Conservation (phyloP, 64 coral and sea anemone species). For the Stichodactyla mertensii region DNA sequence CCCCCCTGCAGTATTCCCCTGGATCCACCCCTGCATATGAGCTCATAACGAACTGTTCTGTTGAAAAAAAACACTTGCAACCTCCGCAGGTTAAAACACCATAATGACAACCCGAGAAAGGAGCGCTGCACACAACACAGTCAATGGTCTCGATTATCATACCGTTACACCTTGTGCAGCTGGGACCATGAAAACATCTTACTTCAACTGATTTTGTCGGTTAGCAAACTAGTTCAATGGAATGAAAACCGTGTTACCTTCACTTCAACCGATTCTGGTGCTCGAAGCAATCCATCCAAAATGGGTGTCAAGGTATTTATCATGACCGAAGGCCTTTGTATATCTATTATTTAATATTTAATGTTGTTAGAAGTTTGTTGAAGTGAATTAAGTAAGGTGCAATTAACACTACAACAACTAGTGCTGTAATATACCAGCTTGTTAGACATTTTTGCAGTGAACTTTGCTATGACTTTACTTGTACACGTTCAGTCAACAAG, state of each 20-base stretch:
- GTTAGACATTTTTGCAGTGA: neutral
- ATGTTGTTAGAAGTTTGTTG: neutral
- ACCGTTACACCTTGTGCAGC: constrained; percentile 58
- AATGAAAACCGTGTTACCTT: constrained; percentile 12
- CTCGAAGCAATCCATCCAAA: neutral
- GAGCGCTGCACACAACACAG: constrained; percentile 57
- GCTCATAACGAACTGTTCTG: constrained; percentile 43
- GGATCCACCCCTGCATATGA: no score
- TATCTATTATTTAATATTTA: neutral
- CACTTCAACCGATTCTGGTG: neutral
- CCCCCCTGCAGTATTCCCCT: no score
- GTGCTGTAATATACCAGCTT: neutral
- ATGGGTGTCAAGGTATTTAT: neutral
- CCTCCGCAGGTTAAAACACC: constrained; percentile 77
- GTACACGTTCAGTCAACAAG: no score
- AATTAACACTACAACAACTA: neutral
- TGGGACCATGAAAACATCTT: constrained; percentile 42
- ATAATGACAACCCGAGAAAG: constrained; percentile 54
- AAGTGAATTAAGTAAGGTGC: neutral
- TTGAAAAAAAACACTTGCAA: constrained; percentile 75
- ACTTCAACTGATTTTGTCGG: neutral
- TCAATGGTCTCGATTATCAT: constrained; percentile 57
- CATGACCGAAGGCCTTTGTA: neutral
- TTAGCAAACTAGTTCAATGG: neutral
- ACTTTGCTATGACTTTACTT: neutral